These are phyloP conservation scores for Scylla paramamosain DNA, from an alignment of 1,140 invertebrate species.

Conservation along the genomic window DNA sequence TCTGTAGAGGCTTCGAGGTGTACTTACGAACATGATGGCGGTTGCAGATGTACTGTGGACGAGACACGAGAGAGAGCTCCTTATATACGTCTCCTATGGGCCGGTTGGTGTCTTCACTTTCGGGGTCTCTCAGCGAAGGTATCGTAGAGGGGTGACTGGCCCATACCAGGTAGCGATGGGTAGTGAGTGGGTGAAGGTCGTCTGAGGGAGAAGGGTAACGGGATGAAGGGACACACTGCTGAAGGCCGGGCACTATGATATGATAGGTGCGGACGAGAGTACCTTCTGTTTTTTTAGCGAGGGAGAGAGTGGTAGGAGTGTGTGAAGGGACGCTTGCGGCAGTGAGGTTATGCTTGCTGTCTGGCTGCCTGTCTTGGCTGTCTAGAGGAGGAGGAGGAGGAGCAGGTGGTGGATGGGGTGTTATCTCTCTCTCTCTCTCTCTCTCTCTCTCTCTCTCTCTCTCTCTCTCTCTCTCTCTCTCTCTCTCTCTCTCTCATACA, in stretches of 20 bases:
- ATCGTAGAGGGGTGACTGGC: not conserved
- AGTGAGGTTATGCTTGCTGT: not conserved
- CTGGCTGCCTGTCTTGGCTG: not conserved
- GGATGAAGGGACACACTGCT: not conserved
- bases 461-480: no score
- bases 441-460: not conserved
- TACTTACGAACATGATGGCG: not conserved
- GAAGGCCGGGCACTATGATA: not conserved
- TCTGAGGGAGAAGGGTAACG: slow-evolving; percentile 4
- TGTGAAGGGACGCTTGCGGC: no score
- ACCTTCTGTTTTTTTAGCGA: not conserved
- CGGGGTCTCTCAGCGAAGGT: not conserved
- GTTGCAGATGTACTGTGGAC: not conserved
- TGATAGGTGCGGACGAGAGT: not conserved
- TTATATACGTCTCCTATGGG: slow-evolving; percentile 10
- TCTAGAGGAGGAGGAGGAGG: no score
- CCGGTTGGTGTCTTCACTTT: not conserved
- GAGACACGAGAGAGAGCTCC: not conserved
- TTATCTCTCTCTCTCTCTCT: not conserved
- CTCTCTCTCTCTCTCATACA: no score
- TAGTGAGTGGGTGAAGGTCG: slow-evolving; percentile 18
- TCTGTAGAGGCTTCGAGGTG: no score
- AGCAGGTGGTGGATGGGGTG: no score
- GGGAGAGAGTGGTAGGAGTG: no score
- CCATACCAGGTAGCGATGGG: not conserved